phyloP scores from a whole-genome alignment of 2,888 invertebrate species.

The Baronia brevicornis region DNA sequence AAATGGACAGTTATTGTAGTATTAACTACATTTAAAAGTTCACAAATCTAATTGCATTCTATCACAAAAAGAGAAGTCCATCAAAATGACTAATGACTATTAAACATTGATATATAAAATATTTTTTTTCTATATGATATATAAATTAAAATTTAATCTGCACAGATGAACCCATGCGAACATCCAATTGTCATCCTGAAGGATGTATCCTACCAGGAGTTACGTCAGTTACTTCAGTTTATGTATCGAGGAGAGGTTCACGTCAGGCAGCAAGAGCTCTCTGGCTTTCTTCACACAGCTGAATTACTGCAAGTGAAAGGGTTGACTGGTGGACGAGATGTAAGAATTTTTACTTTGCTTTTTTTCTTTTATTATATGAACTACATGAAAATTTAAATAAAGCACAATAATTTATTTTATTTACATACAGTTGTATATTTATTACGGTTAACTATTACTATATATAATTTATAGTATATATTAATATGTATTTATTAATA shows the following conservation, averaged over 20 bases:
- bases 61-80: too few relatives aligned
- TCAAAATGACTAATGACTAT: conserved; percentile 1
- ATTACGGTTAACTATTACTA: too few relatives aligned
- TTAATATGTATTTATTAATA: too few relatives aligned
- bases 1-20: too few relatives aligned
- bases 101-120: too few relatives aligned
- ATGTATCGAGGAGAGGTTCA: conserved; percentile 85
- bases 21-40: too few relatives aligned
- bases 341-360: conserved; percentile 19
- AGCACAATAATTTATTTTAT: conserved; percentile 6
- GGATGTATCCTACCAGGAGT: conserved; percentile 80
- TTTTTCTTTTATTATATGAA: conserved; percentile 3
- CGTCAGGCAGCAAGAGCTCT: conserved; percentile 80
- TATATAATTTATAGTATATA: too few relatives aligned
- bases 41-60: too few relatives aligned
- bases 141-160: too few relatives aligned
- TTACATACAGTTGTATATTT: too few relatives aligned
- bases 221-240: conserved; percentile 81
- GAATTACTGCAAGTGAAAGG: conserved; percentile 83
- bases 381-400: too few relatives aligned
- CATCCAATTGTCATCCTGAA: conserved; percentile 84
- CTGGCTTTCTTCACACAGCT: conserved; percentile 81
- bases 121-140: conserved; percentile 8
- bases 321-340: conserved; percentile 72
- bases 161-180: conserved; percentile 79